Conservation (phyloP, 2,888 invertebrate species). For the Zele albiditarsus region DNA sequence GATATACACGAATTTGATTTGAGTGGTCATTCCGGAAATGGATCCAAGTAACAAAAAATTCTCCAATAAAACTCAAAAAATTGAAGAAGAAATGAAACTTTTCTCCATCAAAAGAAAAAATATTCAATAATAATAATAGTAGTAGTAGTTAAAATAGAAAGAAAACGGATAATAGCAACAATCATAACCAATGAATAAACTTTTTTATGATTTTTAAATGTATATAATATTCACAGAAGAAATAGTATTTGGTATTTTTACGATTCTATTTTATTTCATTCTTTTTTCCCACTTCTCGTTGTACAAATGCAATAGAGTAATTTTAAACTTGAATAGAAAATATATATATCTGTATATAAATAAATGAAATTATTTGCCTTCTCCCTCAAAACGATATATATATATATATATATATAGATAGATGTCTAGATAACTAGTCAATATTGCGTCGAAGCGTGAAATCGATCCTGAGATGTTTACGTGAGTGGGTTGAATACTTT, state of each 20-base stretch:
- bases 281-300: not conserved
- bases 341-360: not conserved
- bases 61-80: too few species aligned
- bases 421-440: not conserved
- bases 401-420: not conserved
- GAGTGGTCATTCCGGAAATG: too few species aligned
- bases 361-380: constrained; percentile 34
- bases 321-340: not conserved
- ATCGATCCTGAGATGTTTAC: constrained; percentile 39
- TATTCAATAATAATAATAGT: too few species aligned
- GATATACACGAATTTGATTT: too few species aligned
- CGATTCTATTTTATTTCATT: not conserved
- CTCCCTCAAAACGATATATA: not conserved
- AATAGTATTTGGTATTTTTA: not conserved
- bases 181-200: too few species aligned
- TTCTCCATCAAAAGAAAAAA: too few species aligned
- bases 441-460: constrained; percentile 34
- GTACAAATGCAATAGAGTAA: not conserved
- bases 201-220: too few species aligned
- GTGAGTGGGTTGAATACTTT: constrained; percentile 44
- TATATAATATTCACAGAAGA: not conserved
- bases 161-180: too few species aligned
- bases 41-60: too few species aligned
- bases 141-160: too few species aligned
- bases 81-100: too few species aligned